Percentiles rank a stretch among this genome's conserved stretches.
phyloP scores from a whole-genome alignment of 2,888 invertebrate species.

The Polyommatus iphigenia region DNA sequence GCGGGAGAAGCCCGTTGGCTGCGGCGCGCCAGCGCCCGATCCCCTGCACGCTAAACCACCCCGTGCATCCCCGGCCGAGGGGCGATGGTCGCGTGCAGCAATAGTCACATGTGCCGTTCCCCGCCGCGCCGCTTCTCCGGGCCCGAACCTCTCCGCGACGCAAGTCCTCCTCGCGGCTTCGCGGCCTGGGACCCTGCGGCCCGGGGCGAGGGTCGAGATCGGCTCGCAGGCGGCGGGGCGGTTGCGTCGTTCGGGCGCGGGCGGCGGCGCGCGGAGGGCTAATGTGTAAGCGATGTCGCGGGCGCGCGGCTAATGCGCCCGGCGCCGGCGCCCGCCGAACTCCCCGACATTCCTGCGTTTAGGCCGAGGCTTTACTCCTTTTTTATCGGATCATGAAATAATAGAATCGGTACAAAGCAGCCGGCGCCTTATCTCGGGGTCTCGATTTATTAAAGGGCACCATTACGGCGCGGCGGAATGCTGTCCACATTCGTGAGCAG shows the following conservation, averaged over 20 bases:
- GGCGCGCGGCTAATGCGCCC: conserved; percentile 65
- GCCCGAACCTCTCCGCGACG: not conserved
- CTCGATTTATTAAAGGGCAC: conserved; percentile 47
- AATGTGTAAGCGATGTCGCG: conserved; percentile 69
- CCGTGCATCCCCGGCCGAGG: conserved; percentile 3
- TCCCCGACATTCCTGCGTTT: conserved; percentile 74
- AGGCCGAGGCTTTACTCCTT: conserved; percentile 68
- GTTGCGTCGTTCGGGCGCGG: conserved; percentile 33
- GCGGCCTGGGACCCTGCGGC: not conserved
- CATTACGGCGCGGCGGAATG: conserved; percentile 37
- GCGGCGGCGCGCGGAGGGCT: conserved; percentile 55
- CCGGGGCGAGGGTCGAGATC: not conserved
- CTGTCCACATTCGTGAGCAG: not conserved
- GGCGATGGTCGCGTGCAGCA: not conserved
- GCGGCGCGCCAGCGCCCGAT: conserved; percentile 30
- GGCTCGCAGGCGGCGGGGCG: conserved; percentile 44
- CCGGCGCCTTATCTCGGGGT: conserved; percentile 50
- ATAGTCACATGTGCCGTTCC: not conserved
- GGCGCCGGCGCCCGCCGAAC: conserved; percentile 77
- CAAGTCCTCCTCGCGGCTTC: not conserved
- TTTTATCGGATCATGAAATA: conserved; percentile 74
- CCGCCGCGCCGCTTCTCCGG: not conserved
- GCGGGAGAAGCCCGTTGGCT: conserved; percentile 52
- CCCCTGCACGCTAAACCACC: conserved; percentile 21
- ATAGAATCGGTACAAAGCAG: conserved; percentile 70